A percentile compares a stretch with the other conserved stretches of the same genome.
phyloP scores from a whole-genome alignment of 2,113 vertebrate genomes.

The Arothron firmamentum region DNA sequence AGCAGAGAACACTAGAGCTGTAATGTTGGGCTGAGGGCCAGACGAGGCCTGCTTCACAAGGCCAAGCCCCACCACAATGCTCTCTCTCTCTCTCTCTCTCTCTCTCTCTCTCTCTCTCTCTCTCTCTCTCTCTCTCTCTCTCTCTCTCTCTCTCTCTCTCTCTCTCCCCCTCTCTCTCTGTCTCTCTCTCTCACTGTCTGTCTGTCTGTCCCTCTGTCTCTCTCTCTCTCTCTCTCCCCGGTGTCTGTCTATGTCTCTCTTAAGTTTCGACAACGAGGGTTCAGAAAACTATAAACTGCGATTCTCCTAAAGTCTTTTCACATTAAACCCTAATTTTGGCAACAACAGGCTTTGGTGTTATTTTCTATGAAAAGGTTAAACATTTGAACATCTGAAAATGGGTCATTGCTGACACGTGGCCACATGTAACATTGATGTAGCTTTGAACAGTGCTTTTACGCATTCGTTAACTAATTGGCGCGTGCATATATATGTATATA shows the following conservation, averaged over 20 bases:
- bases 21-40: constrained; percentile 67
- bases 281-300: constrained; percentile 11
- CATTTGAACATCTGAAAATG: constrained; percentile 32
- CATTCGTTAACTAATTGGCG: background rate
- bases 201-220: background rate
- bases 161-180: constrained; percentile 4
- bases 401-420: constrained; percentile 63
- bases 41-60: constrained; percentile 64
- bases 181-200: background rate
- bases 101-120: constrained; percentile 9
- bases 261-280: constrained; percentile 2
- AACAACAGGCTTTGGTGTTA: background rate
- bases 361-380: constrained; percentile 21
- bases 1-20: constrained; percentile 53
- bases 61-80: constrained; percentile 54
- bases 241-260: background rate
- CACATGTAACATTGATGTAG: constrained; percentile 28
- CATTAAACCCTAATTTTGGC: background rate
- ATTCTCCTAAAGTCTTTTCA: constrained; percentile 2
- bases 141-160: constrained; percentile 8
- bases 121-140: background rate
- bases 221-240: background rate
- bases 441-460: constrained; percentile 13
- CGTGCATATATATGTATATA: background rate
- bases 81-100: constrained; percentile 26